Conservation (phyloP, 2,888 invertebrate species). For the Galerucella pusilla region DNA sequence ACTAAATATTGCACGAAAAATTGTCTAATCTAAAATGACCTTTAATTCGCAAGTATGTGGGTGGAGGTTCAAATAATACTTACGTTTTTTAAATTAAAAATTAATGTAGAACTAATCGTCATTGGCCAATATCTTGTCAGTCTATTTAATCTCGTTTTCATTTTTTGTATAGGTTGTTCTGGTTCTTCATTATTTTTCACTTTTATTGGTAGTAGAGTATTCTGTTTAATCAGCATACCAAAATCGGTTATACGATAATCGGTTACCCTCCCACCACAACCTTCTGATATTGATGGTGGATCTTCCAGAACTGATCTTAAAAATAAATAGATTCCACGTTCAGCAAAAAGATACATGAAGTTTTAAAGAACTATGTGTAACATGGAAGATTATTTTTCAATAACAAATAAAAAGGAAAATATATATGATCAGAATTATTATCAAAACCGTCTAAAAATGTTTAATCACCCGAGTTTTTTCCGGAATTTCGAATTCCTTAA, state of each 20-base stretch:
- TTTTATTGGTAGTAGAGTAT: conserved; percentile 80
- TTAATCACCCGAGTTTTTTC: no score
- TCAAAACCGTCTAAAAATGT: no score
- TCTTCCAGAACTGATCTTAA: conserved; percentile 87
- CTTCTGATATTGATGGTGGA: conserved; percentile 94
- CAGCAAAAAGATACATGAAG: no score
- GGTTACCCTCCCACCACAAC: conserved; percentile 91
- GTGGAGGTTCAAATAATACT: conserved; percentile 52
- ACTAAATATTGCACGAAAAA: no score
- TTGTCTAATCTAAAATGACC: no score
- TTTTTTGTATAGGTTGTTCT: conserved; percentile 71
- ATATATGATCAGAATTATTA: no score
- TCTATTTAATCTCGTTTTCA: conserved; percentile 77
- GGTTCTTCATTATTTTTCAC: conserved; percentile 59
- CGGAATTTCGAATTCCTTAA: no score
- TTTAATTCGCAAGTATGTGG: no score
- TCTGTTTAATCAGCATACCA: conserved; percentile 87
- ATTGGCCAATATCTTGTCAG: conserved; percentile 90
- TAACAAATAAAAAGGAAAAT: no score
- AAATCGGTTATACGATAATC: conserved; percentile 92
- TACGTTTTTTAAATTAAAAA: conserved; percentile 84
- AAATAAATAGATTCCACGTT: background rate
- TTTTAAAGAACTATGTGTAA: no score
- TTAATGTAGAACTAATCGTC: conserved; percentile 87
- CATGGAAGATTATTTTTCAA: no score